Evolutionary conservation across 2,888 invertebrate species (phyloP).

Genomic region (Eristalis arbustorum): DNA sequence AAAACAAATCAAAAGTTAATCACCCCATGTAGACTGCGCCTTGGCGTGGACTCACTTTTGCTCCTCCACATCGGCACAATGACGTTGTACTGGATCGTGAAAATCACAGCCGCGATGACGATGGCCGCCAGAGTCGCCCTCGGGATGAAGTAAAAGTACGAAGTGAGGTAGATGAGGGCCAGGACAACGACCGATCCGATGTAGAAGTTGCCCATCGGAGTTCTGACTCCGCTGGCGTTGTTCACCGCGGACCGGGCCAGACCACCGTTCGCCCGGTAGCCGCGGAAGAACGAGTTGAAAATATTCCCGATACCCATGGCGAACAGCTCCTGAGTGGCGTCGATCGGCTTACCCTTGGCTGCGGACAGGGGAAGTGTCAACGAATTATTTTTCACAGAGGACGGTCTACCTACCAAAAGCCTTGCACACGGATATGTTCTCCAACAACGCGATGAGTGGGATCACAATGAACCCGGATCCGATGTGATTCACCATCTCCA

Average conservation of each 20-base stretch:
- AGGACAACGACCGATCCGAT: conserved; percentile 90
- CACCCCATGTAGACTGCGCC: too few species aligned
- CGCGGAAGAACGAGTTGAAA: conserved; percentile 90
- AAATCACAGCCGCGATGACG: conserved; percentile 93
- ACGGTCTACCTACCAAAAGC: conserved; percentile 72
- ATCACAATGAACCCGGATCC: conserved; percentile 92
- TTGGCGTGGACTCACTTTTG: conserved; percentile 84
- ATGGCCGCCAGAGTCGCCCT: conserved; percentile 92
- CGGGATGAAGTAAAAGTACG: conserved; percentile 92
- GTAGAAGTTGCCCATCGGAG: conserved; percentile 90
- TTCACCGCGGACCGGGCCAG: conserved; percentile 91
- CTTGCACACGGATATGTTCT: conserved; percentile 88
- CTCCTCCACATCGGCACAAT: conserved; percentile 93
- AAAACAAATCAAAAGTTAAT: conserved; percentile 22
- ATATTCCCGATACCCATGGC: conserved; percentile 89
- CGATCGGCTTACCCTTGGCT: conserved; percentile 89
- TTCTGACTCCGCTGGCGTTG: conserved; percentile 92
- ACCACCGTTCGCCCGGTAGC: conserved; percentile 91
- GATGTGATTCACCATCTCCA: conserved; percentile 88
- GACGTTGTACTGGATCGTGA: conserved; percentile 93
- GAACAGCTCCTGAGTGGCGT: conserved; percentile 94
- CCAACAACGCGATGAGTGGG: conserved; percentile 91
- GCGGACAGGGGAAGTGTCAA: not conserved
- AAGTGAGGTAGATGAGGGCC: conserved; percentile 91
- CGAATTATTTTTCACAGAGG: not conserved